Base-by-base conservation (phyloP, 2,888 invertebrate species). In the Steinernema carpocapsae region DNA sequence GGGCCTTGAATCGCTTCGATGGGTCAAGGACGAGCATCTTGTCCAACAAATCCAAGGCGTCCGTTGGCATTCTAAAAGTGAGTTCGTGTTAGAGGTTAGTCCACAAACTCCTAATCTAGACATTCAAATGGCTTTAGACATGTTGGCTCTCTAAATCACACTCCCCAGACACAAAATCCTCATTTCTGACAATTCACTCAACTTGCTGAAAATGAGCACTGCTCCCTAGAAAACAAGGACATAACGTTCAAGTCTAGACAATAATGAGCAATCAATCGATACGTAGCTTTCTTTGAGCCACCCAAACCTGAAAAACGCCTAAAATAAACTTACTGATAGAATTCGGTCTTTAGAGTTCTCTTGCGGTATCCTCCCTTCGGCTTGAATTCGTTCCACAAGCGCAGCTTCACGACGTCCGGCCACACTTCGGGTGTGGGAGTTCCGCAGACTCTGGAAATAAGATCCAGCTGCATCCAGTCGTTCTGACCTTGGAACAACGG, bases 381-480 rank as follows among this genome's bases (percentile, higher is more conserved):
- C 85, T 95, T 94, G 59, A 97, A 91, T 37, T 94, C 93, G 88
- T 94, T 93, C 91, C 94, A 97, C 3, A 94, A 91, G 0, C 96
- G 97, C 81, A 97, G 90, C 88, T 93, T 93, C 79, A 95, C 94
- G 70, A 99, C 97, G 87, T 93, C 91, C 6, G 97, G 97, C 97
- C 97, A 99, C 59, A 94, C 94, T 46, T 94, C 94, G 0, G 97
- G 96, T 43, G 93, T 92, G 0, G 97, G 97, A 0, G 96, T 94
- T 19, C 97, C 97, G 90, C 97, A 97, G 24, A 94, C 91, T 76
- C 93, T 91, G 0, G 95, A 94, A 86, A 97, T 99, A 89, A 93
- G 92, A 87, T 97, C 97, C 80, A 99, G 89, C 88, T 96, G 96
- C 89, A 93, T 92, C 91, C 94, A 91, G 90, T 99, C 97, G 72